A percentile compares a stretch with the other conserved stretches of the same genome.
phyloP scores from a whole-genome alignment of 2,888 invertebrate genomes.

The Cheiracanthium punctorium region DNA sequence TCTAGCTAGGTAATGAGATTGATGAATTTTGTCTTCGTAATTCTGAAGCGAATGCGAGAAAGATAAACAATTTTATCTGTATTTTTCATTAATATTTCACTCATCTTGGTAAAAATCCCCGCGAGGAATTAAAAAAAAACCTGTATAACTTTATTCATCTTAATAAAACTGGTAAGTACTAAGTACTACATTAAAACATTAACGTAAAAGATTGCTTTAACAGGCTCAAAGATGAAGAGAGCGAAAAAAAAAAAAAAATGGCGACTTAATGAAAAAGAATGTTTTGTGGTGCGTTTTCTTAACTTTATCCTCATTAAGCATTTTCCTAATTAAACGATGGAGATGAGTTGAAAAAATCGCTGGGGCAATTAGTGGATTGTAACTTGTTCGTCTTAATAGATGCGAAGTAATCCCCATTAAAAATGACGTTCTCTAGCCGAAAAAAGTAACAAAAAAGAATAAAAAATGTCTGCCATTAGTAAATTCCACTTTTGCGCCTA shows the following conservation, averaged over 20 bases:
- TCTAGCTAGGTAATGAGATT: background rate
- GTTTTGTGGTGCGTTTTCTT: slow-evolving; percentile 39
- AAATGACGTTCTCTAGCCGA: slow-evolving; percentile 33
- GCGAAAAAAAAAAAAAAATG: slow-evolving; percentile 16
- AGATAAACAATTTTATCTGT: background rate
- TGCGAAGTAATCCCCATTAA: slow-evolving; percentile 66
- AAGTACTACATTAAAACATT: slow-evolving; percentile 28
- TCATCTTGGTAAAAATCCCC: background rate
- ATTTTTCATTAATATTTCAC: slow-evolving; percentile 1
- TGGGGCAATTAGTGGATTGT: slow-evolving; percentile 57
- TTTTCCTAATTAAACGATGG: slow-evolving; percentile 58
- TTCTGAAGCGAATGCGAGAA: background rate
- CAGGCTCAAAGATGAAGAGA: background rate
- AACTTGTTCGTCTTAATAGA: slow-evolving; percentile 65
- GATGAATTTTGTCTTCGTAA: slow-evolving; percentile 8
- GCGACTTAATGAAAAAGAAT: slow-evolving; percentile 28
- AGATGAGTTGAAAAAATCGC: slow-evolving; percentile 32
- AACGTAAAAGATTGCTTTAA: slow-evolving; percentile 25
- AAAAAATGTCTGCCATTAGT: slow-evolving; percentile 34
- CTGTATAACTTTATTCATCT: slow-evolving; percentile 9
- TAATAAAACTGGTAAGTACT: slow-evolving; percentile 7
- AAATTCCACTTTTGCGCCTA: slow-evolving; percentile 41
- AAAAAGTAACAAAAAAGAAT: slow-evolving; percentile 20
- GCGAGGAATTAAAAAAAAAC: background rate
- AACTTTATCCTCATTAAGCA: slow-evolving; percentile 61